Percentiles rank a stretch among this genome's conserved stretches.
These are phyloP conservation scores for Smittia sp. DNA, from an alignment of 2,888 invertebrate genomes.

Conservation along the genomic window DNA sequence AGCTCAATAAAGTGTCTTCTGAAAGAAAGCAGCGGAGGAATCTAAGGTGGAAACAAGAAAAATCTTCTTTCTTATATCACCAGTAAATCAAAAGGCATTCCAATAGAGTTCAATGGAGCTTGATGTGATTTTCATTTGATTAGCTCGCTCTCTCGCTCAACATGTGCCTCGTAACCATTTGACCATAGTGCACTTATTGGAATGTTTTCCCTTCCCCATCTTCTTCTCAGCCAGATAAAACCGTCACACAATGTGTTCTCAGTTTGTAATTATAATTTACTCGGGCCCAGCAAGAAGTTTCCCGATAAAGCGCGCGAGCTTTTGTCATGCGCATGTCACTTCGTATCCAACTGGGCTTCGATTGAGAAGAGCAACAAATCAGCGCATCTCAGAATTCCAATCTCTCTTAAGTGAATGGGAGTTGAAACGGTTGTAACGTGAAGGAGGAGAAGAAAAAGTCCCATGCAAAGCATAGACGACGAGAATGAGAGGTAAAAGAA, in stretches of 20 bases:
- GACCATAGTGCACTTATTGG: constrained; percentile 1
- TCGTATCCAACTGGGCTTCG: neutral
- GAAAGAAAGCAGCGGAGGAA: neutral
- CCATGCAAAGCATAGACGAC: constrained; percentile 8
- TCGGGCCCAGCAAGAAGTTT: neutral
- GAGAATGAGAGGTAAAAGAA: neutral
- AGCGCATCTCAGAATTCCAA: constrained; percentile 9
- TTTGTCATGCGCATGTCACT: neutral
- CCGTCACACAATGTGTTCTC: constrained; percentile 12
- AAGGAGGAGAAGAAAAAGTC: constrained; percentile 4
- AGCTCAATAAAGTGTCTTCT: constrained; percentile 21
- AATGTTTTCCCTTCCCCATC: constrained; percentile 3
- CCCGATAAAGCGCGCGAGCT: no score
- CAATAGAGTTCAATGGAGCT: constrained; percentile 10
- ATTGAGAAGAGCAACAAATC: constrained; percentile 7
- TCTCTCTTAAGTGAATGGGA: constrained; percentile 1
- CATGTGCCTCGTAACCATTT: neutral
- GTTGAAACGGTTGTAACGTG: neutral
- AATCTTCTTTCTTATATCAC: constrained; percentile 21
- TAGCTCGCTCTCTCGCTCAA: neutral
- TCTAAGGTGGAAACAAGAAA: constrained; percentile 9
- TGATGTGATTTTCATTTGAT: constrained; percentile 12
- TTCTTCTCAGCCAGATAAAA: neutral
- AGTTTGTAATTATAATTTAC: neutral
- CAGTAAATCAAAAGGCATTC: constrained; percentile 31